Evolutionary conservation across 2,797 vertebrate species (phyloP).

Genomic region (Aeoliscus strigatus): DNA sequence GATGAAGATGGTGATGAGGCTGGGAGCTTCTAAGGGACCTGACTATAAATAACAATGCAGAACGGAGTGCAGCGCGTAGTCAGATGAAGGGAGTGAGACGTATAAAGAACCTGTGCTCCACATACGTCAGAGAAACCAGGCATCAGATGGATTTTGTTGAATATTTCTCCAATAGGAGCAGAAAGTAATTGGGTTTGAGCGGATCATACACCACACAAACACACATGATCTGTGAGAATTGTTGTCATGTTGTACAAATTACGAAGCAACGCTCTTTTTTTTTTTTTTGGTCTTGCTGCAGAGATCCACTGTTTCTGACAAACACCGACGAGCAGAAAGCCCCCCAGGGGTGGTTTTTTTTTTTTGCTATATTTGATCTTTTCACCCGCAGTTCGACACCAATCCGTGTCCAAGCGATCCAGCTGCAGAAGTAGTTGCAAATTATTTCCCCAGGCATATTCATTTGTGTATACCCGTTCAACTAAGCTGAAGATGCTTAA

Average conservation of each 20-base stretch:
- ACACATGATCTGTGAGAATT: no score
- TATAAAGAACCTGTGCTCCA: constrained; percentile 54
- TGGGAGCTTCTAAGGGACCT: constrained; percentile 60
- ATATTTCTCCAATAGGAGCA: constrained; percentile 31
- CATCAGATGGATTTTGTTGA: constrained; percentile 37
- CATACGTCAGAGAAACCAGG: constrained; percentile 53
- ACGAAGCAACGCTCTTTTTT: constrained; percentile 9
- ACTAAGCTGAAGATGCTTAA: constrained; percentile 57
- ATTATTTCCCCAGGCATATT: constrained; percentile 65
- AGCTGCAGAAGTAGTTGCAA: constrained; percentile 62
- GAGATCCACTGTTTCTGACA: constrained; percentile 21
- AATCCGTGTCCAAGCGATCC: constrained; percentile 59
- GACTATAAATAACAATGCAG: constrained; percentile 69
- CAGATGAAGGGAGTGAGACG: constrained; percentile 55
- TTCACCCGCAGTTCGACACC: constrained; percentile 35
- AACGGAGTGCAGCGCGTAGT: constrained; percentile 34
- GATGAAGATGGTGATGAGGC: constrained; percentile 53
- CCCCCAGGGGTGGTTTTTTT: constrained; percentile 25
- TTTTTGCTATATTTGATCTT: constrained; percentile 47
- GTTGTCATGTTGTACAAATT: constrained; percentile 26
- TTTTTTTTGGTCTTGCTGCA: background rate
- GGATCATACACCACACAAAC: constrained; percentile 7
- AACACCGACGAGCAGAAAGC: constrained; percentile 16
- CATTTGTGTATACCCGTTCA: constrained; percentile 24
- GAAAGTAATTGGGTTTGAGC: constrained; percentile 32